A percentile compares a stretch with the other conserved stretches of the same genome.
These are phyloP conservation scores for Unio pictorum DNA, from an alignment of 2,888 invertebrate species.

Conservation along the genomic window DNA sequence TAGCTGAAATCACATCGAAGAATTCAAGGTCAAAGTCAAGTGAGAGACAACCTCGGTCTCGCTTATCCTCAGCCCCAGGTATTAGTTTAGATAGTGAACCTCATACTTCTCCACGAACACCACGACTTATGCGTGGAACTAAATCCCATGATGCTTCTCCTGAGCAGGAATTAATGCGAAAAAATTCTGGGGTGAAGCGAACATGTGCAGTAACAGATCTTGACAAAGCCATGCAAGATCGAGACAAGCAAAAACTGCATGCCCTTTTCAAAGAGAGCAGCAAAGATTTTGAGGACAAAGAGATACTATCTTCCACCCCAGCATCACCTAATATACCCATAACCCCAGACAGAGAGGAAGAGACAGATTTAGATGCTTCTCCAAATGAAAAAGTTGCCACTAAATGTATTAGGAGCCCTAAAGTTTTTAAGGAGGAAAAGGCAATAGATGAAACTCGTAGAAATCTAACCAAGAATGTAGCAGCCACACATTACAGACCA, in stretches of 20 bases:
- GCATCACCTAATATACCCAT: not conserved
- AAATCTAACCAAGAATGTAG: too few relatives aligned
- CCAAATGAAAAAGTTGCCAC: not conserved
- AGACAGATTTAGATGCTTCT: constrained; percentile 51
- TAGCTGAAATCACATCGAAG: too few relatives aligned
- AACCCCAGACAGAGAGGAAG: constrained; percentile 23
- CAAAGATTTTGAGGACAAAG: constrained; percentile 21
- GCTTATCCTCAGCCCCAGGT: too few relatives aligned
- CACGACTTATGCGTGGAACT: too few relatives aligned
- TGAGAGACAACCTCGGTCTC: too few relatives aligned
- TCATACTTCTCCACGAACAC: too few relatives aligned
- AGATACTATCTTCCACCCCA: constrained; percentile 1
- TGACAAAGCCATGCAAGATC: constrained; percentile 51
- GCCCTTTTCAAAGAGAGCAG: constrained; percentile 30
- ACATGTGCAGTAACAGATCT: constrained; percentile 51
- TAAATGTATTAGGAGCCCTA: not conserved
- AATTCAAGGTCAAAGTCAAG: too few relatives aligned
- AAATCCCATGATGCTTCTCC: too few relatives aligned
- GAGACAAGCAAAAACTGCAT: constrained; percentile 44
- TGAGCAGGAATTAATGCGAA: constrained; percentile 8
- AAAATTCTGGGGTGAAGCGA: constrained; percentile 32
- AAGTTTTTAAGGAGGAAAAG: constrained; percentile 2
- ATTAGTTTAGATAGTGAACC: too few relatives aligned
- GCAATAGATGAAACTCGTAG: not conserved
- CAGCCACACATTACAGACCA: constrained; percentile 27